These are phyloP conservation scores for Deladenus siricidicola DNA, from an alignment of 2,888 invertebrate genomes.

Conservation along the genomic window DNA sequence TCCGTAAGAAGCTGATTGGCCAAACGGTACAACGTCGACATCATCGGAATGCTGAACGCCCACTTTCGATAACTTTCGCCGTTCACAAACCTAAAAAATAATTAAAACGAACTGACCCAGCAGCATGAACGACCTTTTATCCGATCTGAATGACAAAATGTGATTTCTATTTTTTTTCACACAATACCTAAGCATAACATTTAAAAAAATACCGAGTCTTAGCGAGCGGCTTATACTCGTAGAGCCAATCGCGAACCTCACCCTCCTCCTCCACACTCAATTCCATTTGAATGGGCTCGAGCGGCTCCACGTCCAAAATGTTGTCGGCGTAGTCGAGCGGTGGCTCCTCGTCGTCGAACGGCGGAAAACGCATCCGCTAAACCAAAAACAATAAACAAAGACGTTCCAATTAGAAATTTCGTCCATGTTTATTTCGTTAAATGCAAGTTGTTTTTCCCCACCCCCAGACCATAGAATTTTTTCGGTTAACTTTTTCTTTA, in stretches of 20 bases:
- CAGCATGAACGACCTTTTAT: too few relatives aligned
- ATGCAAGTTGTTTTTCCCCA: too few relatives aligned
- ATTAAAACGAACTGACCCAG: too few relatives aligned
- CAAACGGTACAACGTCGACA: slow-evolving; percentile 92
- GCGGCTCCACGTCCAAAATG: slow-evolving; percentile 92
- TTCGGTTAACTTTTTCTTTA: too few relatives aligned
- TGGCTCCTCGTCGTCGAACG: slow-evolving; percentile 99
- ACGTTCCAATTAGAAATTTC: not conserved
- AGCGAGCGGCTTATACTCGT: slow-evolving; percentile 89
- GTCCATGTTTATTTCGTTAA: too few relatives aligned
- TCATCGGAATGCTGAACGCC: slow-evolving; percentile 88
- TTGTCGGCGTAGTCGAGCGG: slow-evolving; percentile 98
- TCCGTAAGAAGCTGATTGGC: slow-evolving; percentile 96
- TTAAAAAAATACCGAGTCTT: slow-evolving; percentile 67
- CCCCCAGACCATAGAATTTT: too few relatives aligned
- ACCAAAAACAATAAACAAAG: slow-evolving; percentile 5
- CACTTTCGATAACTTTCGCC: slow-evolving; percentile 92
- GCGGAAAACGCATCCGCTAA: slow-evolving; percentile 90
- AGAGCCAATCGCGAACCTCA: slow-evolving; percentile 83
- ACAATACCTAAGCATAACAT: not conserved
- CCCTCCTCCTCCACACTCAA: slow-evolving; percentile 78
- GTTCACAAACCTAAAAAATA: slow-evolving; percentile 69
- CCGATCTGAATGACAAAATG: too few relatives aligned
- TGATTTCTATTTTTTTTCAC: too few relatives aligned
- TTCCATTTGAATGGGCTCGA: slow-evolving; percentile 91